Percentiles rank a stretch among this genome's conserved stretches.
Evolutionary conservation across 2,888 invertebrate genomes (phyloP).

Genomic region (Andrena fulva): DNA sequence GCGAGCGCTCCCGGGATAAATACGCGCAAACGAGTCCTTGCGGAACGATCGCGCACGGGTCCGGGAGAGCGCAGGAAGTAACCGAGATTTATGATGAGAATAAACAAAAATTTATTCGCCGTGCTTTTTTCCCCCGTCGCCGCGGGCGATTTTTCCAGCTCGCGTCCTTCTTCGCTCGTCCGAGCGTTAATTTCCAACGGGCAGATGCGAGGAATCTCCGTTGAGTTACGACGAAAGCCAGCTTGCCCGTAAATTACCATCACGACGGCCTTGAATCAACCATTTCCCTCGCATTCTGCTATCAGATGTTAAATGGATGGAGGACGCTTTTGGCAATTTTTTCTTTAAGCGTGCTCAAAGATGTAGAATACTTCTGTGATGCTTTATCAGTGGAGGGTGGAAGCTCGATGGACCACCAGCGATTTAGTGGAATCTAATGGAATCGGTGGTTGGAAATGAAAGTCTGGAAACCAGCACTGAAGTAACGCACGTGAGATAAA

Average conservation of each 20-base stretch:
- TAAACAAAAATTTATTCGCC: conserved; percentile 37
- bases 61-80: conserved; percentile 1
- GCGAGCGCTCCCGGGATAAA: conserved; percentile 39
- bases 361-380: too few species aligned
- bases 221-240: neutral
- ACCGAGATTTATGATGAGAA: conserved; percentile 42
- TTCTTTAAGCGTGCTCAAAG: too few species aligned
- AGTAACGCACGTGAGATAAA: too few species aligned
- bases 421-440: too few species aligned
- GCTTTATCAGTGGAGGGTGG: too few species aligned
- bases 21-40: conserved; percentile 36
- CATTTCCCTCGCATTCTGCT: neutral
- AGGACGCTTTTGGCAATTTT: too few species aligned
- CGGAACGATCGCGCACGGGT: conserved; percentile 20
- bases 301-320: too few species aligned
- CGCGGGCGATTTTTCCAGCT: neutral
- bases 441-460: too few species aligned
- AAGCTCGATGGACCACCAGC: too few species aligned
- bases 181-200: conserved; percentile 15
- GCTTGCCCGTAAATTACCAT: neutral
- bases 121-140: neutral
- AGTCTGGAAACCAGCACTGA: too few species aligned
- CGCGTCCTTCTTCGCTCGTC: neutral
- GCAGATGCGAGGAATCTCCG: conserved; percentile 3
- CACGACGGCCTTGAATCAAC: neutral